A percentile compares a stretch with the other conserved stretches of the same genome.
Evolutionary conservation across 2,113 vertebrate genomes (phyloP).

Genomic region (Oceanites oceanicus): DNA sequence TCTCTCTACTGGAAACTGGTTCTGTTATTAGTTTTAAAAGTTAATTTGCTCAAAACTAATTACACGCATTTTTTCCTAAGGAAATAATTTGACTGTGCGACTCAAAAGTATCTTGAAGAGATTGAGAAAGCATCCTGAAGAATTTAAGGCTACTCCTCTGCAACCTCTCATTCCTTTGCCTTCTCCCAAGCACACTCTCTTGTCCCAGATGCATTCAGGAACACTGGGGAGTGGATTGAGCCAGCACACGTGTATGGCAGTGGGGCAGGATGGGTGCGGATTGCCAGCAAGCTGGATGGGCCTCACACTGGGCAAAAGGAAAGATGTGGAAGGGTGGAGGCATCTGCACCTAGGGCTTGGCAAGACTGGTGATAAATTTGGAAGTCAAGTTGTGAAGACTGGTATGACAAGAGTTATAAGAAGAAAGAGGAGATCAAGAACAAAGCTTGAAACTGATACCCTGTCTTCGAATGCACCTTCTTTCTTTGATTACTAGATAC

Average conservation of each 20-base stretch:
- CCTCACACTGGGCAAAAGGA: not conserved
- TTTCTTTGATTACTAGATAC: not conserved
- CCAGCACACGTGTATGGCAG: not conserved
- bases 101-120: not conserved
- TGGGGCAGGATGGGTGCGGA: not conserved
- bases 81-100: not conserved
- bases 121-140: not conserved
- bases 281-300: not conserved
- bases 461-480: not conserved
- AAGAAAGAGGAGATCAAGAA: not conserved
- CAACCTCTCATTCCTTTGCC: not conserved
- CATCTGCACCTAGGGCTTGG: not conserved
- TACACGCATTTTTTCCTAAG: not conserved
- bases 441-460: not conserved
- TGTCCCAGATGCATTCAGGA: not conserved
- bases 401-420: not conserved
- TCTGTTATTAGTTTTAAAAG: conserved; percentile 6
- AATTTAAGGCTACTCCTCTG: not conserved
- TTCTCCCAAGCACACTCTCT: not conserved
- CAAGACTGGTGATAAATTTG: not conserved
- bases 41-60: not conserved
- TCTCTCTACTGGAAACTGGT: not conserved
- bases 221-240: not conserved
- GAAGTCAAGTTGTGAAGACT: not conserved
- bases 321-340: not conserved